Evolutionary conservation across 1,140 invertebrate species (phyloP), one percentile per base, ranked within the genome.

Genomic region (Drosophila suzukii): DNA sequence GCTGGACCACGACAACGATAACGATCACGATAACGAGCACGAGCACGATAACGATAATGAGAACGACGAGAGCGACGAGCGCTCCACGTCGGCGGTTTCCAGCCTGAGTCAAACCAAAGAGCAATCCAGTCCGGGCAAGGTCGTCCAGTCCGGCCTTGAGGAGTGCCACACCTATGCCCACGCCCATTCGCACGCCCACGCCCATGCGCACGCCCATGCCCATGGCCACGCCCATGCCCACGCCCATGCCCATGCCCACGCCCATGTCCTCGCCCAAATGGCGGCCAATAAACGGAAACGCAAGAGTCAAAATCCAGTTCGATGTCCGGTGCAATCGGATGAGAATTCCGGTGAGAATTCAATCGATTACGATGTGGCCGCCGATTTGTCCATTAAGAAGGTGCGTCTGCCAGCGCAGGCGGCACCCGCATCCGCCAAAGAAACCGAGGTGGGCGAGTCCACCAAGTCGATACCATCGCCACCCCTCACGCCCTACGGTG

Each of bases 231-330:
- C 96, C 71, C 96, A 97, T 89, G 53, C 47, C 53, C 96, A 97
- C 89, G 53, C 47, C 53, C 27, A 60, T 8, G 58, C 47, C 82
- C 91, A 93, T 6, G 92, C 93, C 10, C 63, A 50, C 7, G 70
- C 65, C 85, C 91, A 93, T 12, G 93, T 93, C 3, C 62, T 55
- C 0, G 73, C 68, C 49, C 73, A 68, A 70, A 78, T 76, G 74
- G 80, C 77, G 78, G 93, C 90, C 77, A 94, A 82, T 89, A 95
- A 95, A 57, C 93, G 97, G 50, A 98, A 98, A 93, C 93, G 98
- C 51, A 99, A 99, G 93, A 98, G 96, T 81, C 96, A 97, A 80
- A 98, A 98, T 92, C 98, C 98, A 0, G 98, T 96, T 0, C 94
- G 97, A 61, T 97, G 96, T 90, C 94, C 96, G 0, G 93, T 94